Conservation (phyloP, 30 jellyfish, hydroid and myxozoan genomes). For the Phacellophora camtschatica region DNA sequence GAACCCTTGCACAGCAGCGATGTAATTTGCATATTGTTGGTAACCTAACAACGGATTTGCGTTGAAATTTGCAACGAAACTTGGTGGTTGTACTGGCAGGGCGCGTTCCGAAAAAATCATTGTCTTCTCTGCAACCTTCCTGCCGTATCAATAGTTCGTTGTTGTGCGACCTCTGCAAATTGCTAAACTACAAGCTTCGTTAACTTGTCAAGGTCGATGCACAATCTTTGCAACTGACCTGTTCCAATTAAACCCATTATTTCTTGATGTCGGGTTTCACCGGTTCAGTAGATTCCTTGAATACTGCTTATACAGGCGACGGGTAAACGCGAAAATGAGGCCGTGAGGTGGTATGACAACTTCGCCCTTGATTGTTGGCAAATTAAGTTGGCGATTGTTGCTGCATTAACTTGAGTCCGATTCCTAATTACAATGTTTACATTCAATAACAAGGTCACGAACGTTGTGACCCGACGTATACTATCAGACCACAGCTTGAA, state of each 20-base stretch:
- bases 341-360: slow-evolving; percentile 62
- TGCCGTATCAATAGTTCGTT: too few species aligned
- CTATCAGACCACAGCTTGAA: too few species aligned
- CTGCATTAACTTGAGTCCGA: not conserved
- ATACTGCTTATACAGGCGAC: slow-evolving; percentile 18
- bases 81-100: not conserved
- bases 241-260: not conserved
- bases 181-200: slow-evolving; percentile 7
- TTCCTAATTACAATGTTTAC: not conserved
- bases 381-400: slow-evolving; percentile 11
- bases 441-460: not conserved
- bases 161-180: slow-evolving; percentile 27
- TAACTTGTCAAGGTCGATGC: slow-evolving; percentile 35
- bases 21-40: not conserved
- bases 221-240: slow-evolving; percentile 20
- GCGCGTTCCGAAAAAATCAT: slow-evolving; percentile 46
- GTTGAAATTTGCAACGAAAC: too few species aligned
- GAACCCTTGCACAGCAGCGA: slow-evolving; percentile 4
- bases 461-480: not conserved
- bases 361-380: slow-evolving; percentile 28
- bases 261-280: slow-evolving; percentile 17
- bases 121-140: too few species aligned
- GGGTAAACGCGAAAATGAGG: slow-evolving; percentile 22
- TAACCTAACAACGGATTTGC: slow-evolving; percentile 19
- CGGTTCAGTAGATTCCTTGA: slow-evolving; percentile 51